A percentile compares a stretch with the other conserved stretches of the same genome.
Conservation (phyloP, 2,888 invertebrate genomes). For the Epirrita christyi region DNA sequence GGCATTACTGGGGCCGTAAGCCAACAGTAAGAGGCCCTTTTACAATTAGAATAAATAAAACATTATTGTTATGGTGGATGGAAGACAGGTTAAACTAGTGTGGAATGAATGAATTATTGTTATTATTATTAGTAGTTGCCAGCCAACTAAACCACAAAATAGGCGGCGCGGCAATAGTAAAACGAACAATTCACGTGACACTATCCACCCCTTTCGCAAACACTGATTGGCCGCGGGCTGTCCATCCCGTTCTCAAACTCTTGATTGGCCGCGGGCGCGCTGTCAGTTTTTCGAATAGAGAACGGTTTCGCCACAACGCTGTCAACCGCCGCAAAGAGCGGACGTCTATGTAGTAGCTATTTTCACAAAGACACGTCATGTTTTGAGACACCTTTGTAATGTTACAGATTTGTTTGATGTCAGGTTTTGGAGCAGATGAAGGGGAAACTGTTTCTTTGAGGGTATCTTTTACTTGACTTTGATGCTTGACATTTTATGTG, state of each 20-base stretch:
- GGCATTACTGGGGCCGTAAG: too few species aligned
- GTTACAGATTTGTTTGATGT: constrained; percentile 15
- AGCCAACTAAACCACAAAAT: too few species aligned
- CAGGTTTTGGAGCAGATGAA: constrained; percentile 32
- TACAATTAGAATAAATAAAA: too few species aligned
- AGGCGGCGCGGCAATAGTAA: too few species aligned
- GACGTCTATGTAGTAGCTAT: constrained; percentile 51
- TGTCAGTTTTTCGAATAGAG: constrained; percentile 46
- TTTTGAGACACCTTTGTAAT: constrained; percentile 24
- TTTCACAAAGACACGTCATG: constrained; percentile 51
- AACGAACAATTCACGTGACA: too few species aligned
- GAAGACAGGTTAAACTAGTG: too few species aligned
- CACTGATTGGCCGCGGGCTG: constrained; percentile 43
- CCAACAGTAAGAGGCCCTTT: too few species aligned
- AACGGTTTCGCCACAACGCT: constrained; percentile 48
- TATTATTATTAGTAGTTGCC: too few species aligned
- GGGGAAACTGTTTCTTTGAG: constrained; percentile 34
- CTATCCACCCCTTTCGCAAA: not conserved
- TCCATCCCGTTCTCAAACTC: not conserved
- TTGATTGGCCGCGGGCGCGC: constrained; percentile 44
- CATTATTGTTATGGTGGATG: too few species aligned
- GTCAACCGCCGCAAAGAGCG: constrained; percentile 47
- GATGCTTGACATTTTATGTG: constrained; percentile 12
- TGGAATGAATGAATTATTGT: too few species aligned
- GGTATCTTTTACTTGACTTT: constrained; percentile 10